Evolutionary conservation across 2,888 invertebrate genomes (phyloP), one percentile per base, ranked within the genome.

Genomic region (Clepsis dumicolana): DNA sequence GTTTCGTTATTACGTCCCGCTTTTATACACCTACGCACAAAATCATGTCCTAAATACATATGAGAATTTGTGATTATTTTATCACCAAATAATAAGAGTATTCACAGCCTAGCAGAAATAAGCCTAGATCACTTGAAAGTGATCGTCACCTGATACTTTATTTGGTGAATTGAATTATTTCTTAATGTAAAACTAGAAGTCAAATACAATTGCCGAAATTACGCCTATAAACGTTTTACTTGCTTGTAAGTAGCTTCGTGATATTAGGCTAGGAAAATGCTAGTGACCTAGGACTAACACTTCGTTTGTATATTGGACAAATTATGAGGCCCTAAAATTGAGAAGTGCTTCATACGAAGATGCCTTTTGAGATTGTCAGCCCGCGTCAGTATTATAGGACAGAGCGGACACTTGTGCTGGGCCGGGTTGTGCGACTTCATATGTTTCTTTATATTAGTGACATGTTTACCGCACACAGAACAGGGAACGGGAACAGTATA

Each of bases 281-380:
- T 52, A 38, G 10, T 74, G 78, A 79, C 75, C 77, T 81, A 60
- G 35, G 54, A 54, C 67, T 84, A 86, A 82, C 86, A 88, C 77
- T 86, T 84, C 25, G 86, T 84, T 75, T 90, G 86, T 75, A 93
- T 91, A 78, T 93, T 93, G 14, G 87, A 82, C 68, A 89, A 74
- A 73, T 88, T 91, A 73, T 84, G 85, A n/a, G 87, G 82, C 38
- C 84, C 84, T 73, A 93, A 77, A 52, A 88, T 86, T 41, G 88
- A 86, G 72, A 89, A 88, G 83, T 96, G 95, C 85, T 96, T 95
- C 87, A 94, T 94, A 77, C 94, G 94, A 73, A 96, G 94, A 84
- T 95, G 96, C 69, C 94, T 93, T 87, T 95, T 96, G 80, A 95
- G 94, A 84, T 96, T 95, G 83, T 96, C 96, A 73, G 95, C 95